Evolutionary conservation across 2,888 invertebrate species (phyloP), one percentile per base, ranked within the genome.

Genomic region (Dyspetes luteomarginatus): DNA sequence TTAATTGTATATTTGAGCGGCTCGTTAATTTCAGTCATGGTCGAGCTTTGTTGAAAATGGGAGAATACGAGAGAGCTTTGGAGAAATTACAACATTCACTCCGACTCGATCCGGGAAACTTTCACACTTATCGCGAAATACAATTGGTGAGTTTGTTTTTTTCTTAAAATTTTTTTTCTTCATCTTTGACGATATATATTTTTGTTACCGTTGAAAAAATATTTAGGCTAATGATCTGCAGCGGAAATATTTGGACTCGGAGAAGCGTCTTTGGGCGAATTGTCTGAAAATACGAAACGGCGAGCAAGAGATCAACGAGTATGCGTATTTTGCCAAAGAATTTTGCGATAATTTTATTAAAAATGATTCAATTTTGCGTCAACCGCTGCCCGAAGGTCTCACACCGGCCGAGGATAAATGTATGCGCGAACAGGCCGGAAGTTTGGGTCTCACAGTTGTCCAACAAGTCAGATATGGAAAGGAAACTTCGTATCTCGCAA

Each of bases 11-110:
- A 75, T 30, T 30, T 17, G 2, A 75, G 41, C 24, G 19, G 64
- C 41, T 83, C 64, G 30, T 52, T 79, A 76, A 0, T 12, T 95
- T 93, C 86, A 95, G 95, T 87, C 94, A 95, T 90, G 96, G 95
- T 0, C 94, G 94, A 86, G 96, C 96, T 17, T 90, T 96, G 12
- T 90, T 94, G 73, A 93, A 93, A 92, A 93, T 95, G 30, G 93
- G 94, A 1, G 94, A 95, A 7, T 96, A 93, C 88, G 87, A 92
- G 4, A 87, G 86, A 30, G 96, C 96, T 0, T 93, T 94, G 81
- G 92, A 92, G 52, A 91, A 93, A 84, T 90, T 96, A 4, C 91
- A 93, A 48, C 91, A 89, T 81, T 95, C 96, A 0, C 92, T 93
- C 28, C 89, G 89, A 64, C 83, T 94, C 28, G 92, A 93, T 78